Evolutionary conservation across 2,113 vertebrate genomes (phyloP).

Genomic region (Galeopterus variegatus): DNA sequence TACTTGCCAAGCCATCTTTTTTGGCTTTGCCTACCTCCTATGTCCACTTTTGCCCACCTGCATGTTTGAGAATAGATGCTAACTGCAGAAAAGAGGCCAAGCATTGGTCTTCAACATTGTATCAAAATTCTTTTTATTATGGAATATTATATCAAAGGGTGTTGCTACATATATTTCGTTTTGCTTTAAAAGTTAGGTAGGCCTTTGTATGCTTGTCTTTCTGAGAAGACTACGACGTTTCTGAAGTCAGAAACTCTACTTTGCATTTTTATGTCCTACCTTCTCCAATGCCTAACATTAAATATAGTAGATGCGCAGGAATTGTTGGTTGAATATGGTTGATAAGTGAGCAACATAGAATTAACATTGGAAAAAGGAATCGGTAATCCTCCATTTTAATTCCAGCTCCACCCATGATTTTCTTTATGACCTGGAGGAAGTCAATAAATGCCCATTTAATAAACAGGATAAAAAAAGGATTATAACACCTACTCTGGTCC

Average conservation of each 20-base stretch:
- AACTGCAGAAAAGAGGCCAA: neutral
- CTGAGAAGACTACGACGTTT: neutral
- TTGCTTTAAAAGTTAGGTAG: neutral
- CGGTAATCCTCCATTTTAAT: neutral
- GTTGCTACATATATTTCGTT: neutral
- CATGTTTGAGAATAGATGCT: neutral
- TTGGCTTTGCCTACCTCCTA: neutral
- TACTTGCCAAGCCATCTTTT: neutral
- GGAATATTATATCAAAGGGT: neutral
- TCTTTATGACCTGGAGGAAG: neutral
- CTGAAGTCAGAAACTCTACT: neutral
- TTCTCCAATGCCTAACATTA: neutral
- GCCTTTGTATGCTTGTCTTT: neutral
- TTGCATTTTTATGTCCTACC: neutral
- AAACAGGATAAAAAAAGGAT: neutral
- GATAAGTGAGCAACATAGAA: neutral
- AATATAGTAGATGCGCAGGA: neutral
- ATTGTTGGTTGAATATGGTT: neutral
- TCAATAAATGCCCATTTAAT: neutral
- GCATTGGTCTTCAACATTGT: neutral
- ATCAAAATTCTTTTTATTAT: neutral
- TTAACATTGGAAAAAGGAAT: neutral
- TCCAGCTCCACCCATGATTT: neutral
- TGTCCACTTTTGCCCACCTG: neutral
- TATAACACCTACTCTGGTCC: neutral